A percentile compares a stretch with the other conserved stretches of the same genome.
phyloP scores from a whole-genome alignment of 2,888 invertebrate genomes.

The Philereme vetulata region DNA sequence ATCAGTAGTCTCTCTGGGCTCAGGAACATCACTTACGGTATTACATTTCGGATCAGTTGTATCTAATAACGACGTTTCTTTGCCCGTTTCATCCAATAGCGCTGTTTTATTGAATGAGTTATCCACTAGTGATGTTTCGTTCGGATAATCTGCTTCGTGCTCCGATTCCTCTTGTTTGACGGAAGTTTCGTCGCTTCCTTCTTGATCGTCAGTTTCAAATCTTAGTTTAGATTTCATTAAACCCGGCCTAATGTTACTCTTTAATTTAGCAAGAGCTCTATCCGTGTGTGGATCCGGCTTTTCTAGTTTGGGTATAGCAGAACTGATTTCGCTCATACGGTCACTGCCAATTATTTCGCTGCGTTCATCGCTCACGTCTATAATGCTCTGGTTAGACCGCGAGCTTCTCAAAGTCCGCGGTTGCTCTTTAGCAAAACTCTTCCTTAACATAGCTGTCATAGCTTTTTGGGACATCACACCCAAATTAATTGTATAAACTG shows the following conservation, averaged over 20 bases:
- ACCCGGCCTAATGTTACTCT: slow-evolving; percentile 25
- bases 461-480: slow-evolving; percentile 58
- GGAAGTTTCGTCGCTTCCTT: slow-evolving; percentile 29
- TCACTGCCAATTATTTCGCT: slow-evolving; percentile 46
- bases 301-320: slow-evolving; percentile 18
- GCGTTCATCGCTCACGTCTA: slow-evolving; percentile 48
- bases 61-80: background rate
- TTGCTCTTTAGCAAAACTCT: slow-evolving; percentile 36
- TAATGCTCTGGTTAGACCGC: slow-evolving; percentile 49
- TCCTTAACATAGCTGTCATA: slow-evolving; percentile 47
- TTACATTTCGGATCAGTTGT: background rate
- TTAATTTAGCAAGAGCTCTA: slow-evolving; percentile 12
- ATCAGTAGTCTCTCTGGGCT: slow-evolving; percentile 32
- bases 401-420: slow-evolving; percentile 54
- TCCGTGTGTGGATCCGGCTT: slow-evolving; percentile 17
- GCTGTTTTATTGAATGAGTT: slow-evolving; percentile 22
- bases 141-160: slow-evolving; percentile 32
- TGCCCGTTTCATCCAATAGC: slow-evolving; percentile 10
- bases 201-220: slow-evolving; percentile 58
- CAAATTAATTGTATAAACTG: slow-evolving; percentile 72
- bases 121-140: slow-evolving; percentile 31
- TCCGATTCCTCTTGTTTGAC: slow-evolving; percentile 40
- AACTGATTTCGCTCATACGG: slow-evolving; percentile 32
- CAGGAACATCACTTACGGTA: background rate
- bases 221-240: slow-evolving; percentile 62